A percentile compares a stretch with the other conserved stretches of the same genome.
Conservation (phyloP, 2,888 invertebrate genomes). For the Stenoptilia bipunctidactyla region DNA sequence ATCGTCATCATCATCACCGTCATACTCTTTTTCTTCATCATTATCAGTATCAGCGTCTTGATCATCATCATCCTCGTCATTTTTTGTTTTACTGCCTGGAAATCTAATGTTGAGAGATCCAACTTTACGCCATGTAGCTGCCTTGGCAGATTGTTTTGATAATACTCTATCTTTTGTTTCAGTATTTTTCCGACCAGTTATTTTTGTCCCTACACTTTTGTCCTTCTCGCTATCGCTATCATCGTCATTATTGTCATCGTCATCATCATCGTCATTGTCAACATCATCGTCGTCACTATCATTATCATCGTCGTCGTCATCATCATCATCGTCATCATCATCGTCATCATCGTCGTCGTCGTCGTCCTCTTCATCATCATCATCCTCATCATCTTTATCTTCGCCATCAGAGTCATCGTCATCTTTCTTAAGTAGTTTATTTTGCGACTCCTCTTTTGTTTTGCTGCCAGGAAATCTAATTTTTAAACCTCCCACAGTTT, state of each 20-base stretch:
- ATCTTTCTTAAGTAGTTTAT: constrained; percentile 40
- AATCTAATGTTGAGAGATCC: constrained; percentile 21
- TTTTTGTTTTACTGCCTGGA: constrained; percentile 21
- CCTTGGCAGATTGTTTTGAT: constrained; percentile 12
- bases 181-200: no score
- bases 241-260: constrained; percentile 40
- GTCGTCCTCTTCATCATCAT: constrained; percentile 55
- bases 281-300: constrained; percentile 39
- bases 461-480: constrained; percentile 25
- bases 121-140: constrained; percentile 20
- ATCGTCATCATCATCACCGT: constrained; percentile 41
- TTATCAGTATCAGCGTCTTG: constrained; percentile 56
- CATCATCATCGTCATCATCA: constrained; percentile 34
- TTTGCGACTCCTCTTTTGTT: constrained; percentile 12
- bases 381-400: constrained; percentile 46
- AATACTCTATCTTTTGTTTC: no score
- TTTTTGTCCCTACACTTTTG: no score
- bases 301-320: constrained; percentile 30
- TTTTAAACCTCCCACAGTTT: constrained; percentile 20
- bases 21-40: constrained; percentile 58
- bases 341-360: constrained; percentile 55
- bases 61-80: constrained; percentile 20
- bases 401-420: constrained; percentile 64
- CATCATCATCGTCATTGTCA: constrained; percentile 27
- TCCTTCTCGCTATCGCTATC: constrained; percentile 59